Evolutionary conservation across 30 jellyfish, hydroid and myxozoan genomes (phyloP).

Genomic region (Aurelia sp.): DNA sequence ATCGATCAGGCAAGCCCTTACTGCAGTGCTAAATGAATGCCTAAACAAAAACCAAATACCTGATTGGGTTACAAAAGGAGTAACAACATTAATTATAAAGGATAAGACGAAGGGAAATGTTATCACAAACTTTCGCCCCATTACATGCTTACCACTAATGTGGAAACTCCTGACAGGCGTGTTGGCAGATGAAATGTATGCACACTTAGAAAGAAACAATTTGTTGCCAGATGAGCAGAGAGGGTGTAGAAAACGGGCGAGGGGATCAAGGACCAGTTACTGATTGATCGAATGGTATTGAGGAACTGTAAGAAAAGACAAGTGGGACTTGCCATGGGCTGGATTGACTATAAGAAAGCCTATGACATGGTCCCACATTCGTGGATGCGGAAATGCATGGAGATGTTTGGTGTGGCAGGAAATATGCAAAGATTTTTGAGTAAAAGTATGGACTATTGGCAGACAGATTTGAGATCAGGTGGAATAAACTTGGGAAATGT

Average conservation of each 20-base stretch:
- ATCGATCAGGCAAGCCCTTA: conserved; percentile 9
- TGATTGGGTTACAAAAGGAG: conserved; percentile 13
- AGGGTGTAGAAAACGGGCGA: too few relatives aligned
- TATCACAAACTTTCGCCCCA: conserved; percentile 14
- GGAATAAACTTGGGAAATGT: too few relatives aligned
- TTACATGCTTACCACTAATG: too few relatives aligned
- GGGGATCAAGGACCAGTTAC: too few relatives aligned
- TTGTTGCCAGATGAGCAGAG: not conserved
- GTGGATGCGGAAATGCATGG: conserved; percentile 10
- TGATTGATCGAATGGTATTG: not conserved
- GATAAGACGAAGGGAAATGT: conserved; percentile 29
- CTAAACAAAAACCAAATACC: conserved; percentile 9
- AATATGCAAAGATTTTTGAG: not conserved
- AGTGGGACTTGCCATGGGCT: not conserved
- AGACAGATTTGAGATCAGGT: too few relatives aligned
- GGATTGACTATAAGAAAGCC: not conserved
- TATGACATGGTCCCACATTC: conserved; percentile 24
- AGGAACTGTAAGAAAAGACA: not conserved
- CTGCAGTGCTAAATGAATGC: conserved; percentile 23
- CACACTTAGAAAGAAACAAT: not conserved
- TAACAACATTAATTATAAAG: conserved; percentile 16
- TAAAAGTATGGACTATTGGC: too few relatives aligned
- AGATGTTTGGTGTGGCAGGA: conserved; percentile 15
- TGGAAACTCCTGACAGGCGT: too few relatives aligned
- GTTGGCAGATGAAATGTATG: not conserved